These are phyloP conservation scores for Channa striata DNA, from an alignment of 2,797 vertebrate genomes.

Conservation along the genomic window DNA sequence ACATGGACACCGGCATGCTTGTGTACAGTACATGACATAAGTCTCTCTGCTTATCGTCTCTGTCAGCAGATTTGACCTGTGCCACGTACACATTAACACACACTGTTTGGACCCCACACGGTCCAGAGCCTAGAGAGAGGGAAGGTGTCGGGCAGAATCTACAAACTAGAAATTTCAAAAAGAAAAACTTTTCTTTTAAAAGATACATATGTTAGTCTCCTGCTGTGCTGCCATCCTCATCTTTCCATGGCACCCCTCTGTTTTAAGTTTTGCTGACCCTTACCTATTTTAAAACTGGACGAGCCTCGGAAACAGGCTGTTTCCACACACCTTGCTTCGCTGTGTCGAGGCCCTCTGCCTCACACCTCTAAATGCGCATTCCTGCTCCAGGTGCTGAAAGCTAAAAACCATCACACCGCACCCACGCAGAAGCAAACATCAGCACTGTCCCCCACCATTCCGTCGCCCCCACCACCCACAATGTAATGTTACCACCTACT, in stretches of 20 bases:
- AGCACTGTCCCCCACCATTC: slow-evolving; percentile 20
- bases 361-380: slow-evolving; percentile 80
- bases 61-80: slow-evolving; percentile 65
- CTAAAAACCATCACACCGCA: slow-evolving; percentile 82
- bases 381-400: slow-evolving; percentile 87
- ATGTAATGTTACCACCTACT: slow-evolving; percentile 66
- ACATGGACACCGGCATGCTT: slow-evolving; percentile 50
- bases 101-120: slow-evolving; percentile 71
- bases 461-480: slow-evolving; percentile 67
- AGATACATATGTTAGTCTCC: slow-evolving; percentile 75
- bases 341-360: slow-evolving; percentile 81
- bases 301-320: slow-evolving; percentile 86
- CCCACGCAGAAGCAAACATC: slow-evolving; percentile 39
- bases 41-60: slow-evolving; percentile 64
- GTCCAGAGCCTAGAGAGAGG: slow-evolving; percentile 73
- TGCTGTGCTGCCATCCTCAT: slow-evolving; percentile 58
- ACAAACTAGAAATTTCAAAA: slow-evolving; percentile 68
- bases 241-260: slow-evolving; percentile 62
- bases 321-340: slow-evolving; percentile 83
- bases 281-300: slow-evolving; percentile 76
- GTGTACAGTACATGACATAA: slow-evolving; percentile 43
- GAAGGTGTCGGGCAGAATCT: slow-evolving; percentile 78
- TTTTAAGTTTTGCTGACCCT: slow-evolving; percentile 85
- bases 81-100: slow-evolving; percentile 13
- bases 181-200: slow-evolving; percentile 65